Percentiles rank a stretch among this genome's conserved stretches.
Conservation (phyloP, 2,113 vertebrate species). For the Lamprotornis superbus region DNA sequence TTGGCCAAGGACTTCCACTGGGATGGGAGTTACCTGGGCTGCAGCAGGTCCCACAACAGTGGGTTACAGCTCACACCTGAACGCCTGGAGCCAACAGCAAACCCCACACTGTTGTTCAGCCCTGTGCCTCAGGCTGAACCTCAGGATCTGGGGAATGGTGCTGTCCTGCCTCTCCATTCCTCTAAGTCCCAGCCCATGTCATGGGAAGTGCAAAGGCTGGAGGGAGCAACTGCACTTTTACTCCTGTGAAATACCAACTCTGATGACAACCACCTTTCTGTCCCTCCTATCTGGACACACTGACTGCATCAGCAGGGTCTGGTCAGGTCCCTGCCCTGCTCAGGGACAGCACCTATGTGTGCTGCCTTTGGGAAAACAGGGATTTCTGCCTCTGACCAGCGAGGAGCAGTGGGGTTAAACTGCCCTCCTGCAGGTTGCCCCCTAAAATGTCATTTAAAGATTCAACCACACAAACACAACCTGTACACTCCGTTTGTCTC, state of each 20-base stretch:
- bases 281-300: neutral
- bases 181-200: neutral
- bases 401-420: neutral
- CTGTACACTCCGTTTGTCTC: neutral
- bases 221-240: neutral
- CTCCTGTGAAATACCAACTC: fast-evolving
- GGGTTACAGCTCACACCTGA: neutral
- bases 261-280: neutral
- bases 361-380: neutral
- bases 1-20: neutral
- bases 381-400: neutral
- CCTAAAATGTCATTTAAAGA: neutral
- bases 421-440: neutral
- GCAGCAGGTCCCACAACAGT: neutral
- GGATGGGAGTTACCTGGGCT: neutral
- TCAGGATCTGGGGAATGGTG: neutral
- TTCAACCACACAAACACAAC: neutral
- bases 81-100: neutral
- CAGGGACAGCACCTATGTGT: fast-evolving
- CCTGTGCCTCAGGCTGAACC: neutral
- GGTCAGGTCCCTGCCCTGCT: neutral
- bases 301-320: fast-evolving
- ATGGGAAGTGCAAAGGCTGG: neutral
- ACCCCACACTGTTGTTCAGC: neutral
- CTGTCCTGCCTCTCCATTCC: neutral